Conservation (phyloP, 2,888 invertebrate genomes). For the Sycophila texana region DNA sequence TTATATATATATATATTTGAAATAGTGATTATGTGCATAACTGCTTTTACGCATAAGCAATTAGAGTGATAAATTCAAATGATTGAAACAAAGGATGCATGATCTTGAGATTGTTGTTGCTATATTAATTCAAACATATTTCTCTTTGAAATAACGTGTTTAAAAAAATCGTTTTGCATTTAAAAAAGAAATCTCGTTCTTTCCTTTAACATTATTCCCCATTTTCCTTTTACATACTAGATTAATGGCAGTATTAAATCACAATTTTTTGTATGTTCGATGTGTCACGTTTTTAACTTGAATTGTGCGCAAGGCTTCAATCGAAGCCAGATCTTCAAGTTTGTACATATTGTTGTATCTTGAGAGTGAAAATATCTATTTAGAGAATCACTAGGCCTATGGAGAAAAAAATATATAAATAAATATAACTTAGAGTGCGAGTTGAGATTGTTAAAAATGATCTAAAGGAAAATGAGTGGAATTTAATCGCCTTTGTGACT, state of each 20-base stretch:
- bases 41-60: slow-evolving; percentile 49
- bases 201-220: slow-evolving; percentile 35
- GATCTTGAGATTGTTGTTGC: slow-evolving; percentile 47
- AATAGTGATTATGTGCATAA: slow-evolving; percentile 56
- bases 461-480: slow-evolving; percentile 54
- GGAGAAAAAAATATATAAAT: slow-evolving; percentile 43
- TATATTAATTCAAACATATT: slow-evolving; percentile 46
- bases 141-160: slow-evolving; percentile 45
- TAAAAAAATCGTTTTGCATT: slow-evolving; percentile 50
- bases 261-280: slow-evolving; percentile 52
- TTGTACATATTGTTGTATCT: slow-evolving; percentile 58
- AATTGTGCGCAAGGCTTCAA: slow-evolving; percentile 40
- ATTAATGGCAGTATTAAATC: slow-evolving; percentile 55
- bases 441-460: slow-evolving; percentile 55
- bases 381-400: slow-evolving; percentile 54
- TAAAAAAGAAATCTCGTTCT: slow-evolving; percentile 40
- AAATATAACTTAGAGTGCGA: slow-evolving; percentile 31
- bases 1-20: slow-evolving; percentile 53
- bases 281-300: slow-evolving; percentile 37
- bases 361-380: slow-evolving; percentile 52
- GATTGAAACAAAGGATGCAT: slow-evolving; percentile 44
- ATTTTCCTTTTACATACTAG: slow-evolving; percentile 50
- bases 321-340: slow-evolving; percentile 46
- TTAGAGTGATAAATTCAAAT: slow-evolving; percentile 33
- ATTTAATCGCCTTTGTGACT: slow-evolving; percentile 34